Base-by-base conservation (phyloP, 2,888 invertebrate species). In the Pachydiplax longipennis region DNA sequence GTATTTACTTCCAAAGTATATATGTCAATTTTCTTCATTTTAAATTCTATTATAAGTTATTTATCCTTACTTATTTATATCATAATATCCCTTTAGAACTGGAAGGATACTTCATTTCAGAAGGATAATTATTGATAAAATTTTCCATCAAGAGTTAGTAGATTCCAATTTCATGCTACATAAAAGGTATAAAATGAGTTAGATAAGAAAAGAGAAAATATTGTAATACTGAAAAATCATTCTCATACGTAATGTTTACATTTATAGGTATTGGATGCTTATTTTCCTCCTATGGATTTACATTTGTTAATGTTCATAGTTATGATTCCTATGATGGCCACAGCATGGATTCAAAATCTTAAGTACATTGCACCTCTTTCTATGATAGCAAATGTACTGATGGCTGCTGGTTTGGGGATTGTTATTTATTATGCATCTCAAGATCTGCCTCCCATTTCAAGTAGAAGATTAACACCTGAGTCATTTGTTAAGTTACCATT, bases 311-410 rank as follows among this genome's bases (percentile, higher is more conserved):
- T 98, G 97, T 95, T 96, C 65, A 94, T 97, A 80, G 95, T 96
- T 35, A 94, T 97, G 90, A 92, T 97, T 2, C 97, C 97, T 0
- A 96, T 98, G 82, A 94, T 97, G 87, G 93, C 97, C 48, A 95
- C 96, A 53, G 96, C 97, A 91, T 96, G 97, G 95, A 96, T 98
- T 90, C 95, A 97, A 82, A 96, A 97, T 93, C 94, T 98, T 13
- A 97, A 97, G 93, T 96, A 95, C 93, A 94, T 98, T 90, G 97
- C 98, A 4, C 97, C 97, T 0, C 95, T 97, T 73, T 98, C 98
- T 0, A 95, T 96, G 91, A 92, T 97, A 90, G 98, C 98, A 18
- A 98, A 98, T 93, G 93, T 97, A 13, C 95, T 98, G 91, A 97
- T 98, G 95, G 95, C 96, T 0, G 93, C 95, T 15, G 98, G 98